Evolutionary conservation across 2,113 vertebrate genomes (phyloP).

Genomic region (Indri indri): DNA sequence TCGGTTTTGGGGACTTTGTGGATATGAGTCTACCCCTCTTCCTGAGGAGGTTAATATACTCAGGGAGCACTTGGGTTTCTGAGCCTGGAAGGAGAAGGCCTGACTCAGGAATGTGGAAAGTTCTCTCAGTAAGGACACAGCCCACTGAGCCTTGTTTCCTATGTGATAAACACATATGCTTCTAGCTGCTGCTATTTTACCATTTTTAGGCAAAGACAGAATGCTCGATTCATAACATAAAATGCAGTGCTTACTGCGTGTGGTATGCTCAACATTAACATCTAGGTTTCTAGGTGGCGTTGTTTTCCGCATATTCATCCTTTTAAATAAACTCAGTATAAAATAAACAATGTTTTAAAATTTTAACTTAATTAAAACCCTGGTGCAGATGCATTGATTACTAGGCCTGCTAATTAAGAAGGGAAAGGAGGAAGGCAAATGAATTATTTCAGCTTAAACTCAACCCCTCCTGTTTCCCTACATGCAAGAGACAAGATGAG

Average conservation of each 20-base stretch:
- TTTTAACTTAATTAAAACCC: constrained; percentile 58
- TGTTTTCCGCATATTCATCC: background rate
- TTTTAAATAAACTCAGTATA: background rate
- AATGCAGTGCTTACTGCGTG: background rate
- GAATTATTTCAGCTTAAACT: constrained; percentile 1
- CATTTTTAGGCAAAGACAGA: constrained; percentile 62
- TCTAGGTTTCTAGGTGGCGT: background rate
- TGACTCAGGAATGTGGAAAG: background rate
- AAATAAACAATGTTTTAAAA: constrained; percentile 35
- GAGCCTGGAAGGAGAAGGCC: background rate
- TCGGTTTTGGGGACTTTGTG: background rate
- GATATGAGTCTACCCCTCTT: background rate
- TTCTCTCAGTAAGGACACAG: constrained; percentile 21
- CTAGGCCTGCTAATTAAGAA: background rate
- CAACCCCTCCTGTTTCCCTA: background rate
- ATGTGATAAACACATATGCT: constrained; percentile 47
- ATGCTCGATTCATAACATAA: background rate
- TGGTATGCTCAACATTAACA: background rate
- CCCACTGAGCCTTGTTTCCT: constrained; percentile 35
- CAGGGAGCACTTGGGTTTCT: background rate
- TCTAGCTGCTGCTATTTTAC: constrained; percentile 39
- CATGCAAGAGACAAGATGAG: background rate
- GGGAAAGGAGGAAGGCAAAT: background rate
- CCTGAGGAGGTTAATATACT: background rate
- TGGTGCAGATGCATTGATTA: constrained; percentile 21